Conservation (phyloP, 2,113 vertebrate species). For the Microtus richardsoni region DNA sequence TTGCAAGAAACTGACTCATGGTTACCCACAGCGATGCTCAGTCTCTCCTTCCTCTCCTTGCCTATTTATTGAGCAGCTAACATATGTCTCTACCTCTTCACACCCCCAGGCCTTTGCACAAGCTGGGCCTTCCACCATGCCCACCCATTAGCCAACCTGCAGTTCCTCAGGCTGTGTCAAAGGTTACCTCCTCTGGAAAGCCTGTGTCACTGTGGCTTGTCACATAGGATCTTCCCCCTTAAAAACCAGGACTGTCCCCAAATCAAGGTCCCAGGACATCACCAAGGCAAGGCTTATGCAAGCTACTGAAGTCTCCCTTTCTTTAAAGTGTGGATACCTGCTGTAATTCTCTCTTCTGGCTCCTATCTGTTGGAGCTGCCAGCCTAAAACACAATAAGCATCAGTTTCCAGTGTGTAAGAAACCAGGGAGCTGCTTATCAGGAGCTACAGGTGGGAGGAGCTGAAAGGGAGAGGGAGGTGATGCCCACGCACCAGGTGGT, state of each 20-base stretch:
- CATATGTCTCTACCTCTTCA: background rate
- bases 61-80: background rate
- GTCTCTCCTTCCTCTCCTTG: accelerated
- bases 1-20: background rate
- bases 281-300: accelerated
- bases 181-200: background rate
- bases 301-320: background rate
- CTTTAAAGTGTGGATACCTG: background rate
- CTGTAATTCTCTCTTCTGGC: no score
- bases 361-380: background rate
- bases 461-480: accelerated
- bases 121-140: background rate
- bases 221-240: no score
- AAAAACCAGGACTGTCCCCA: background rate
- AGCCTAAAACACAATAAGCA: accelerated
- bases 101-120: background rate
- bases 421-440: background rate
- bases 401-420: background rate
- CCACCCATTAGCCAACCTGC: background rate
- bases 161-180: background rate
- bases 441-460: background rate
- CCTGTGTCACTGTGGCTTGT: background rate
- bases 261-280: background rate
- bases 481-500: accelerated
- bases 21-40: background rate